Evolutionary conservation across 2,797 vertebrate species (phyloP), one percentile per base, ranked within the genome.

Genomic region (Buceros bicornis): DNA sequence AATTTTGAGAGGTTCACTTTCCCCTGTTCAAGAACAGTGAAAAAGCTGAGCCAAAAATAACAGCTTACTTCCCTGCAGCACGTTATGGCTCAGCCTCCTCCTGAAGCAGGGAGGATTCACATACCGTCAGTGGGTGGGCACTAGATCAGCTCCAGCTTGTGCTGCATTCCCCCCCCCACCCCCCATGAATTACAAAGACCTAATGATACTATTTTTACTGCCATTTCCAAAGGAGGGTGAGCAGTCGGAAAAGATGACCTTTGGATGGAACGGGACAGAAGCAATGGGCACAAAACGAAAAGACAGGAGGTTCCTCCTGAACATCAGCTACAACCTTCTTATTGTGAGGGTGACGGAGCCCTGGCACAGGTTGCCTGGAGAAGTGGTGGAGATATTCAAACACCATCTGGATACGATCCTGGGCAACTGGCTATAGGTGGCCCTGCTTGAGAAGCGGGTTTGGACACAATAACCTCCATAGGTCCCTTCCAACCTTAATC

Each of bases 371-470:
- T 48, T 48, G 48, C 48, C 48, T 48, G 24, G 48, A 24, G 20
- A 66, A 5, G 5, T 21, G 24, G 28, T 11, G 6, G 48, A 84
- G 24, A n/a, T 1, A 64, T 2, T 43, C 40, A 70, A 50, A 35
- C 16, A 40, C 16, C 4, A 4, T 11, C 17, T 43, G 14, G 29
- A 82, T 21, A 26, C 2, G 7, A 43, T 35, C 29, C 29, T n/a
- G 0, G 1, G 61, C 26, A 56, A 51, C 6, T 3, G 8, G n/a
- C 10, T 65, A 15, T 3, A 73, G 21, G 13, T 9, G 4, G 5
- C 29, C 7, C 43, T 62, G 51, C 50, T 29, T 67, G 7, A 87
- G 54, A 47, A 89, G 25, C 7, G 4, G 10, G 10, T 28, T 66
- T 5, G 14, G 42, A 65, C 25, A 61, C 21, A 25, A 42, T 28